These are phyloP conservation scores for Iphiclides podalirius DNA, from an alignment of 2,888 invertebrate genomes.

Conservation along the genomic window DNA sequence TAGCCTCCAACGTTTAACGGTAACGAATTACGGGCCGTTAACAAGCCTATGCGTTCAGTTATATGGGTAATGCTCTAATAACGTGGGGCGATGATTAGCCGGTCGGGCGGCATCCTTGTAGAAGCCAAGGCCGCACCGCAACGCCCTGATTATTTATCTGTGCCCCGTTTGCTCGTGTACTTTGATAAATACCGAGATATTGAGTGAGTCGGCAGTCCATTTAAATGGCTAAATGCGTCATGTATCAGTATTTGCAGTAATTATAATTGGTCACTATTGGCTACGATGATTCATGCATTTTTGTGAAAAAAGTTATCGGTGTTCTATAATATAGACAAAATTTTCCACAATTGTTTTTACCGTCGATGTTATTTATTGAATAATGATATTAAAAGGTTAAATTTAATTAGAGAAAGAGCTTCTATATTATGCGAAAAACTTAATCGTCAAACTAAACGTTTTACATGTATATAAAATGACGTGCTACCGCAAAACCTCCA, in stretches of 20 bases:
- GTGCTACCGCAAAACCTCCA: too few relatives aligned
- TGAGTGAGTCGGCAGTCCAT: constrained; percentile 4
- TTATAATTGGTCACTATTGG: not conserved
- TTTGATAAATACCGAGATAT: constrained; percentile 13
- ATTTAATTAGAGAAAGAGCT: too few relatives aligned
- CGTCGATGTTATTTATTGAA: too few relatives aligned
- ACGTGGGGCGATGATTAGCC: constrained; percentile 20
- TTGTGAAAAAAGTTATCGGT: not conserved
- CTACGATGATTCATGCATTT: not conserved
- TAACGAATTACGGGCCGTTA: too few relatives aligned
- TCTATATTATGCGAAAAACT: too few relatives aligned
- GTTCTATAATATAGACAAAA: not conserved
- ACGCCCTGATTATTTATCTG: constrained; percentile 28
- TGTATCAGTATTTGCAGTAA: not conserved
- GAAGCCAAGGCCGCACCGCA: constrained; percentile 27
- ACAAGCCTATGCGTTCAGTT: too few relatives aligned
- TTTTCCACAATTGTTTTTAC: too few relatives aligned
- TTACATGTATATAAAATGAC: too few relatives aligned
- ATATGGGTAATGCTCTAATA: constrained; percentile 26
- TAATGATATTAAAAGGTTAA: too few relatives aligned
- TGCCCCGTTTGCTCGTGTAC: constrained; percentile 22
- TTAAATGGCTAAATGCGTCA: constrained; percentile 13
- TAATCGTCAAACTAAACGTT: too few relatives aligned
- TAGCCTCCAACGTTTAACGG: too few relatives aligned
- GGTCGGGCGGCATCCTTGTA: constrained; percentile 26